Evolutionary conservation across 2,888 invertebrate genomes (phyloP).

Genomic region (Limnephilus marmoratus): DNA sequence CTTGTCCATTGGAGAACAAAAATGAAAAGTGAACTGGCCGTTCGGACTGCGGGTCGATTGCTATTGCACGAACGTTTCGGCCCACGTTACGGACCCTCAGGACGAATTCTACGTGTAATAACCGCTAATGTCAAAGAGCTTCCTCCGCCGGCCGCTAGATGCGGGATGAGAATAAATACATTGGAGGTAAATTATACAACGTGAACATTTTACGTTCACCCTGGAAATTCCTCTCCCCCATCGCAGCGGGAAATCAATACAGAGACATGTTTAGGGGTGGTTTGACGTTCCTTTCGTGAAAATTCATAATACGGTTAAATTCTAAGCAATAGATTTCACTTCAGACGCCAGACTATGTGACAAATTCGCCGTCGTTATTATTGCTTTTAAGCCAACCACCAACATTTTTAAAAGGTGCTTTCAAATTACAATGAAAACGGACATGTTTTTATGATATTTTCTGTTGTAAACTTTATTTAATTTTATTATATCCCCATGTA

Average conservation of each 20-base stretch:
- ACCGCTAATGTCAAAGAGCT: constrained; percentile 26
- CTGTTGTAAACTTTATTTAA: constrained; percentile 32
- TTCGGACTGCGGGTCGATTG: no score
- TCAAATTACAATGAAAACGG: constrained; percentile 12
- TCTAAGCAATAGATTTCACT: constrained; percentile 24
- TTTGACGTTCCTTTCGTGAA: constrained; percentile 66
- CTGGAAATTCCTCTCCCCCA: constrained; percentile 66
- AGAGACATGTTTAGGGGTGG: constrained; percentile 68
- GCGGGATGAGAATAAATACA: constrained; percentile 43
- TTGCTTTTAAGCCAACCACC: neutral
- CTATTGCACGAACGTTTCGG: no score
- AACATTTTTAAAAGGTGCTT: constrained; percentile 20
- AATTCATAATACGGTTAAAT: constrained; percentile 65
- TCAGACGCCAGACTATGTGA: constrained; percentile 40
- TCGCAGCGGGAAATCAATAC: constrained; percentile 71
- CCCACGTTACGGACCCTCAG: no score
- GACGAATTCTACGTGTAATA: no score
- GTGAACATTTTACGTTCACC: constrained; percentile 56
- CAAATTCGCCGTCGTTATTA: neutral
- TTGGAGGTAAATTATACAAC: constrained; percentile 38
- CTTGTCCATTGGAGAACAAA: no score
- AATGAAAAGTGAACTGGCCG: no score
- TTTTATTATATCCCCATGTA: constrained; percentile 18
- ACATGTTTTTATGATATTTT: constrained; percentile 56
- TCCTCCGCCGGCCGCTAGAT: constrained; percentile 34